phyloP scores from a whole-genome alignment of 1,140 invertebrate species.

The Protaetia brevitarsis region DNA sequence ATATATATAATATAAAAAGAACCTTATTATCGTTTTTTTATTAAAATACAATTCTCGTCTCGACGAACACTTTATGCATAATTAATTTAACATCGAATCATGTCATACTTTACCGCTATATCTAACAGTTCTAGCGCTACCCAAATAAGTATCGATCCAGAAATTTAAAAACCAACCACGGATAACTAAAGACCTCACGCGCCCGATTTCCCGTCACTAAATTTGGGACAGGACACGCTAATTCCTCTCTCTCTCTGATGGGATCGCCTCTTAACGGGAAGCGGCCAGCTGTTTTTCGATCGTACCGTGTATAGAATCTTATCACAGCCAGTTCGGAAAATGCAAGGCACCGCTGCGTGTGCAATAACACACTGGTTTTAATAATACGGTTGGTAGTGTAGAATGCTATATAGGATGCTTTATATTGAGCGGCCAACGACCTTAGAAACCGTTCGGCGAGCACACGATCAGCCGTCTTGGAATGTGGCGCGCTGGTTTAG shows the following conservation, averaged over 20 bases:
- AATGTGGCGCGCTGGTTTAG: too few species aligned
- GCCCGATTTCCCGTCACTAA: neutral
- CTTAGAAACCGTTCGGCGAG: constrained; percentile 43
- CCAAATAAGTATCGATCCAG: neutral
- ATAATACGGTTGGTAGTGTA: neutral
- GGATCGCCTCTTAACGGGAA: too few species aligned
- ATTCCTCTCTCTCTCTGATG: neutral
- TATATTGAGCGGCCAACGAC: constrained; percentile 42
- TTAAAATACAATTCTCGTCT: too few species aligned
- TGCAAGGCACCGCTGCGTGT: too few species aligned
- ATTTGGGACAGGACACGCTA: neutral
- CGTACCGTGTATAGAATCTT: too few species aligned
- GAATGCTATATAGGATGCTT: constrained; percentile 2
- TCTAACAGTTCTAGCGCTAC: constrained; percentile 8
- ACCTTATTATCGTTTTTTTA: too few species aligned
- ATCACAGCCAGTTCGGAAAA: too few species aligned
- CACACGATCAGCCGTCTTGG: constrained; percentile 35
- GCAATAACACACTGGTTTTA: too few species aligned
- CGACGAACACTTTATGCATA: too few species aligned
- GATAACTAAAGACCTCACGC: neutral
- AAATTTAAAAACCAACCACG: constrained; percentile 15
- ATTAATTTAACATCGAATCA: neutral
- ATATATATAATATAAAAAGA: neutral
- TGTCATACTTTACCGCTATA: neutral
- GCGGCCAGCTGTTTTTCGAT: too few species aligned